Conservation (phyloP, 2,888 invertebrate species). For the Euzophera pinguis region DNA sequence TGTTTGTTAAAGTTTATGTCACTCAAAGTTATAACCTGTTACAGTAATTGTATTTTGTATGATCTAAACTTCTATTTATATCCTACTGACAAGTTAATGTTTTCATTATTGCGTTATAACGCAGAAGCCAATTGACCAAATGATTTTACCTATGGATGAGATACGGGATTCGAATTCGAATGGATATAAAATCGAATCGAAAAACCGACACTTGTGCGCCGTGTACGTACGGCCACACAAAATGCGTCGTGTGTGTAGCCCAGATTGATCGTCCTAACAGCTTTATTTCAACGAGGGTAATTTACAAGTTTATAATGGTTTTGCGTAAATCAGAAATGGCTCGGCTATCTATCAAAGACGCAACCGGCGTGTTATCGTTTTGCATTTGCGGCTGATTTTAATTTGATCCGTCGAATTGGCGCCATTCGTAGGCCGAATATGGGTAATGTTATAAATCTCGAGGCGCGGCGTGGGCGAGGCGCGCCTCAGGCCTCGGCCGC, state of each 20-base stretch:
- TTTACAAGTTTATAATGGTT: slow-evolving; percentile 46
- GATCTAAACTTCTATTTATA: no score
- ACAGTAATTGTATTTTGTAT: no score
- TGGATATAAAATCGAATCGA: no score
- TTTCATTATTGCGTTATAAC: no score
- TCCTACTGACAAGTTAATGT: no score
- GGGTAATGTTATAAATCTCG: slow-evolving; percentile 78
- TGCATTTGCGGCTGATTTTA: slow-evolving; percentile 67
- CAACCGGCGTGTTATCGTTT: slow-evolving; percentile 54
- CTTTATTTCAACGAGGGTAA: slow-evolving; percentile 18
- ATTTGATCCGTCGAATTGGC: slow-evolving; percentile 76
- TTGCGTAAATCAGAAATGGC: slow-evolving; percentile 62
- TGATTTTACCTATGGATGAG: no score
- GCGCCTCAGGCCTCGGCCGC: slow-evolving; percentile 41
- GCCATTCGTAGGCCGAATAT: slow-evolving; percentile 74
- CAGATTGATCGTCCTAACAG: not conserved
- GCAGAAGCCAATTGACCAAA: no score
- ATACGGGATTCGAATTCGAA: no score
- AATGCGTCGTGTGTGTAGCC: no score
- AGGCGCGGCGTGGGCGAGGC: slow-evolving; percentile 52
- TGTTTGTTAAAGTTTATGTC: not conserved
- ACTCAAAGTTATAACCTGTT: not conserved
- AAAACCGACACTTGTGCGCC: no score
- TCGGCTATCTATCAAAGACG: slow-evolving; percentile 62
- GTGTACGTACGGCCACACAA: no score